These are phyloP conservation scores for Takifugu flavidus DNA, from an alignment of 2,113 vertebrate genomes.

Conservation along the genomic window DNA sequence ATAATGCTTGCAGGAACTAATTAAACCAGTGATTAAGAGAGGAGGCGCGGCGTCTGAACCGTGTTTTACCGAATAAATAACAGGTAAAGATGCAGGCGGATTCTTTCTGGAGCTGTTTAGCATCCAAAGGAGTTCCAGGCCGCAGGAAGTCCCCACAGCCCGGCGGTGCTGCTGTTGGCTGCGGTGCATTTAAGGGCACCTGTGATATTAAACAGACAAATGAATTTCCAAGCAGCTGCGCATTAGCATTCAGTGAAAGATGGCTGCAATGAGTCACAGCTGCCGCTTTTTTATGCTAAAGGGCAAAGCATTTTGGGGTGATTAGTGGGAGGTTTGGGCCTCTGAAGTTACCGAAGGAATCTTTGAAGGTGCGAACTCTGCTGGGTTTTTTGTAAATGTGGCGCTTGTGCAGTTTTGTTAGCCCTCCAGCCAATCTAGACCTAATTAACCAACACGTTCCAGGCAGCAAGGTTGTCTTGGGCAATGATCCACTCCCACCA, in stretches of 20 bases:
- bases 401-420: slow-evolving; percentile 62
- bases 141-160: slow-evolving; percentile 49
- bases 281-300: slow-evolving; percentile 43
- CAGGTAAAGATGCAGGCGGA: slow-evolving; percentile 59
- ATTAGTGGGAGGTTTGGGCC: slow-evolving; percentile 23
- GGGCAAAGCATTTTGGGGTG: slow-evolving; percentile 31
- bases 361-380: slow-evolving; percentile 32
- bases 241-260: slow-evolving; percentile 50
- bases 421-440: slow-evolving; percentile 65
- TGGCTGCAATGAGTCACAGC: slow-evolving; percentile 33
- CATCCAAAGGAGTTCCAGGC: slow-evolving; percentile 56
- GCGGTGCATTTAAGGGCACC: slow-evolving; percentile 57
- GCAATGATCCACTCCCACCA: slow-evolving; percentile 57
- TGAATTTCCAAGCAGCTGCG: slow-evolving; percentile 57
- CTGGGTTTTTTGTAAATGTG: slow-evolving; percentile 50
- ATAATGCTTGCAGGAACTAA: slow-evolving; percentile 62
- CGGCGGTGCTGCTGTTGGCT: slow-evolving; percentile 54
- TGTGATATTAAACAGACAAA: slow-evolving; percentile 73
- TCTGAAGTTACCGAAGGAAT: slow-evolving; percentile 42
- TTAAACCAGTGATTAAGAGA: slow-evolving; percentile 65
- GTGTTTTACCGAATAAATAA: slow-evolving; percentile 68
- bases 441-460: slow-evolving; percentile 67
- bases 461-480: slow-evolving; percentile 63
- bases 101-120: slow-evolving; percentile 54
- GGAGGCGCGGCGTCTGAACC: slow-evolving; percentile 48